Conservation (phyloP, 2,797 vertebrate genomes). For the Acanthurus tractus region DNA sequence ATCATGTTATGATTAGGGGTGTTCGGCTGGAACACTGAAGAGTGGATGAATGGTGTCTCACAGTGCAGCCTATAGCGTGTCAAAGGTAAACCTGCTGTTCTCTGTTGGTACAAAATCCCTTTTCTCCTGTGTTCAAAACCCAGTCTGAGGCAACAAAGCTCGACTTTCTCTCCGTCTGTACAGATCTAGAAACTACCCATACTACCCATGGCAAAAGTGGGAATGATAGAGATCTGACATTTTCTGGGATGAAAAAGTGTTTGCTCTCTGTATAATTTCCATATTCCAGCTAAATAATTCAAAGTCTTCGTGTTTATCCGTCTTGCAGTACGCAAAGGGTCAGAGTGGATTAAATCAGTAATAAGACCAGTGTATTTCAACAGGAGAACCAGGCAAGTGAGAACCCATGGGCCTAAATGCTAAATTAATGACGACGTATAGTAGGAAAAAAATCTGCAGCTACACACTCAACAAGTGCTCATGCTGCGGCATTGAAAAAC, state of each 20-base stretch:
- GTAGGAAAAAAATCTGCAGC: slow-evolving; percentile 35
- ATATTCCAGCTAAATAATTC: slow-evolving; percentile 59
- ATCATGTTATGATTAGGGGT: slow-evolving; percentile 9
- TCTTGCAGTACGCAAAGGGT: slow-evolving; percentile 36
- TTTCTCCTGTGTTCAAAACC: slow-evolving; percentile 20
- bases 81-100: slow-evolving; percentile 35
- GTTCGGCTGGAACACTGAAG: slow-evolving; percentile 8
- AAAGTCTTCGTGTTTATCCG: slow-evolving; percentile 46
- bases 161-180: not conserved
- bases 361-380: slow-evolving; percentile 30
- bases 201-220: not conserved
- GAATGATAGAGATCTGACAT: slow-evolving; percentile 8
- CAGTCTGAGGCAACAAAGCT: slow-evolving; percentile 11
- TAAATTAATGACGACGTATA: slow-evolving; percentile 41
- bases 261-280: slow-evolving; percentile 37
- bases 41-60: slow-evolving; percentile 8
- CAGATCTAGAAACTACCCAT: not conserved
- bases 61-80: slow-evolving; percentile 22
- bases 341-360: slow-evolving; percentile 46
- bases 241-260: slow-evolving; percentile 4
- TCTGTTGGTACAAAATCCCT: slow-evolving; percentile 21
- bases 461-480: slow-evolving; percentile 16
- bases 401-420: slow-evolving; percentile 38
- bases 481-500: slow-evolving; percentile 1
- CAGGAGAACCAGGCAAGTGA: slow-evolving; percentile 21